Base-by-base conservation (phyloP, 2,797 vertebrate genomes). In the Myripristis jacobus region DNA sequence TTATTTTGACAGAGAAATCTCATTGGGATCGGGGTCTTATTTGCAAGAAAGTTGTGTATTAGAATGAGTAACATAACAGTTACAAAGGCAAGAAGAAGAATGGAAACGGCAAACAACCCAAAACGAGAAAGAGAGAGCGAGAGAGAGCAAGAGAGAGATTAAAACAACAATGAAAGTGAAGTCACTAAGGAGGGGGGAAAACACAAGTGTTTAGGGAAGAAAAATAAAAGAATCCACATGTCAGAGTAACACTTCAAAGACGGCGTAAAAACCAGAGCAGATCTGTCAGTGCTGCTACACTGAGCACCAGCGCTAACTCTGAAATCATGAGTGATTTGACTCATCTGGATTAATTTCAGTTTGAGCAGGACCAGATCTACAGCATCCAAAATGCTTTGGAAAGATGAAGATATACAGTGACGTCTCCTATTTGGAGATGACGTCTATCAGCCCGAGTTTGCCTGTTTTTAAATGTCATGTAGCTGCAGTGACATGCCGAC, bases 231-330 rank as follows among this genome's bases (percentile, higher is more conserved):
- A 27, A 22, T 29, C 15, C 6, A 52, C 27, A 53, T 19, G 46
- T 66, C 47, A 68, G 31, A 43, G 66, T 31, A 44, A 19, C 44
- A 19, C 44, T 66, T 22, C 6, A 38, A 65, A 18, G 44, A 47
- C 8, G 2, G 29, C n/a, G n/a, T 29, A 55, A 19, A 10, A 55
- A 11, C 10, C 27, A 34, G 21, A 51, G 5, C 13, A 6, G 44
- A 53, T 24, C 27, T 44, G 38, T 46, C n/a, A 51, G 11, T 55
- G 12, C 21, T 36, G 10, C 19, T 54, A 51, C 12, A 21, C 19
- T 31, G 0, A 57, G 16, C 44, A 47, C 15, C 13, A 16, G 5
- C 4, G 15, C 1, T n/a, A 44, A 44, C 43, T 44, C 43, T 44
- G 43, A 65, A 36, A 9, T 34, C 10, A 27, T 2, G 11, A 48